Conservation (phyloP, 1,140 invertebrate genomes). For the Oscheius sp. region DNA sequence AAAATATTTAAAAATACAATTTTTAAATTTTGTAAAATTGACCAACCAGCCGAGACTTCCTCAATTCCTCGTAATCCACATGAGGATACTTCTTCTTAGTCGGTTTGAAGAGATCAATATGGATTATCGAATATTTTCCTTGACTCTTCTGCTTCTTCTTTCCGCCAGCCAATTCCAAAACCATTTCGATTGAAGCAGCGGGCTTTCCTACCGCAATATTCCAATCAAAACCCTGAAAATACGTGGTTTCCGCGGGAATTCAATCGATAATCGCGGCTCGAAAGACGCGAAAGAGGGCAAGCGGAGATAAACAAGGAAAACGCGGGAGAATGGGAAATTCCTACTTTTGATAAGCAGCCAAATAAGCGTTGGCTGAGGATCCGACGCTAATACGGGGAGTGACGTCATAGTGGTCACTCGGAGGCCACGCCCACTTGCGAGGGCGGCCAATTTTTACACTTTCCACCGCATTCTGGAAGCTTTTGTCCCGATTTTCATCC, state of each 20-base stretch:
- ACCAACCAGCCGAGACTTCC: constrained; percentile 12
- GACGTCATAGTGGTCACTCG: not conserved
- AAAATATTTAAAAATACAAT: constrained; percentile 1
- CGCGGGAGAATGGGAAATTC: not conserved
- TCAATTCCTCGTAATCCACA: constrained; percentile 44
- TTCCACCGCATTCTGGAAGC: not conserved
- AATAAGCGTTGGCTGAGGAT: not conserved
- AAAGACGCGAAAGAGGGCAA: not conserved
- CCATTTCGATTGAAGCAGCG: not conserved
- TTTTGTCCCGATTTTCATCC: not conserved
- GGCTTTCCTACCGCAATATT: not conserved
- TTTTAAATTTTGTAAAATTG: constrained; percentile 15
- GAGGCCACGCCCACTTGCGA: not conserved
- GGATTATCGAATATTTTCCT: constrained; percentile 18
- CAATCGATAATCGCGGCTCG: too few relatives aligned
- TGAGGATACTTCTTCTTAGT: constrained; percentile 41
- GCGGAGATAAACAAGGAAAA: not conserved
- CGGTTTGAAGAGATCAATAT: constrained; percentile 42
- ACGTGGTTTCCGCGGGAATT: too few relatives aligned
- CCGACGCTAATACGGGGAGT: not conserved
- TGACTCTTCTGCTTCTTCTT: constrained; percentile 36
- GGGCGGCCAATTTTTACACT: not conserved
- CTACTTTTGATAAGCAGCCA: not conserved
- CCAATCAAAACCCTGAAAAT: not conserved
- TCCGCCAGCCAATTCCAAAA: not conserved